Evolutionary conservation across 2,797 vertebrate genomes (phyloP), one percentile per base, ranked within the genome.

Genomic region (Ceryle rudis): DNA sequence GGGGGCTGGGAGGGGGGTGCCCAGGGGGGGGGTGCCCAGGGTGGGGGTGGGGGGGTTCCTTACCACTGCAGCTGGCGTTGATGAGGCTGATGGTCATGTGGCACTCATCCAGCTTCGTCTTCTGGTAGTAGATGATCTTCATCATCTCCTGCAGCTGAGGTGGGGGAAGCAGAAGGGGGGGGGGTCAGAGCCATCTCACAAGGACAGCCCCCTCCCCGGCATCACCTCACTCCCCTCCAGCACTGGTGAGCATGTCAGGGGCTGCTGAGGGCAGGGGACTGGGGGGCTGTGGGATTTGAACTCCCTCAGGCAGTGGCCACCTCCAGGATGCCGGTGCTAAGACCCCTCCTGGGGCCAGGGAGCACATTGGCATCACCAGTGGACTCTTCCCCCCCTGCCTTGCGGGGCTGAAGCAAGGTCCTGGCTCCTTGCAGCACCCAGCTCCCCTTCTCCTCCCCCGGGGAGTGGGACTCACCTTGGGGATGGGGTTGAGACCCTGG

Each of bases 401-500:
- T 2, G 26, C 0, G 4, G 37, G 28, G 33, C 39, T 44, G 57
- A 42, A 70, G 49, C 5, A 1, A 51, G 31, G 4, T 51, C 58
- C 62, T 6, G 1, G 25, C 58, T 64, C 51, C 67, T 19, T 10
- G 17, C 18, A 9, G 18, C 14, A 17, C 10, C 21, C 81, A 28
- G n/a, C 29, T 33, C 33, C 44, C 71, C 2, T 0, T 20, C 7
- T 8, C 46, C 20, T 11, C 39, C 67, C 51, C 6, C 1, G 1
- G 23, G 18, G 28, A 2, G 1, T 6, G 1, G 11, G 3, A 3
- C 52, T 97, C 69, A 98, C 98, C 96, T 65, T 67, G 2, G 96
- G 91, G 0, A 6, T 3, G 10, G 77, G 12, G 61, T 60, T 80
- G 61, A 75, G 1, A 1, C 41, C 55, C 60, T 95, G 96, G 86